Conservation (phyloP, 2,888 invertebrate genomes). For the Beris morrisii region DNA sequence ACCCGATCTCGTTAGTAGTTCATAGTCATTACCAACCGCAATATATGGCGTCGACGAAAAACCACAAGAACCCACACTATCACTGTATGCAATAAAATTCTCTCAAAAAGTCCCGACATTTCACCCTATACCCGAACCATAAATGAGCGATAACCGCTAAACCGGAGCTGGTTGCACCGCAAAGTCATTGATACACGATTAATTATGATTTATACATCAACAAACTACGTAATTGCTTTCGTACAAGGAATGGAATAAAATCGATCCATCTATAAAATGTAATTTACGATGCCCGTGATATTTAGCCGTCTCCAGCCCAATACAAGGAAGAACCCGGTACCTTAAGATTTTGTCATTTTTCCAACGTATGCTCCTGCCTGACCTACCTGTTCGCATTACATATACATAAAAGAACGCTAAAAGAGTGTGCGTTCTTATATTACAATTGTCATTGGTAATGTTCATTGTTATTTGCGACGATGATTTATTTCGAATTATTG, state of each 20-base stretch:
- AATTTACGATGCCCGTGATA: constrained; percentile 29
- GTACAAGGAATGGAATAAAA: constrained; percentile 33
- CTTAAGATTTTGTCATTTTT: constrained; percentile 6
- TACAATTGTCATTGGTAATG: constrained; percentile 32
- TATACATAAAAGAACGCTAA: constrained; percentile 6
- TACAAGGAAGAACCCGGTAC: background rate
- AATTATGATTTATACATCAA: constrained; percentile 37
- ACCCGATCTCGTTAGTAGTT: constrained; percentile 23
- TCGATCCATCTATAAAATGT: constrained; percentile 35
- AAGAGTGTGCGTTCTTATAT: background rate
- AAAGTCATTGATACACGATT: constrained; percentile 30
- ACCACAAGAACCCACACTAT: constrained; percentile 6
- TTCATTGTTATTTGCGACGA: constrained; percentile 36
- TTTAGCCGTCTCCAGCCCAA: background rate
- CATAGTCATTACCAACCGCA: constrained; percentile 27
- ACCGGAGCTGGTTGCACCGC: constrained; percentile 21
- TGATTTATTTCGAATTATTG: constrained; percentile 29
- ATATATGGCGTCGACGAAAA: constrained; percentile 1
- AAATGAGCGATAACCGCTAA: constrained; percentile 11
- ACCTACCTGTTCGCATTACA: background rate
- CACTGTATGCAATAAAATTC: background rate
- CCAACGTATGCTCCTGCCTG: background rate
- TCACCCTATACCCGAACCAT: background rate
- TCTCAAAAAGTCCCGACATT: constrained; percentile 15
- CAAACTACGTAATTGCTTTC: constrained; percentile 38